phyloP scores from a whole-genome alignment of 2,113 vertebrate genomes.

The Gallinago paraguaiae region DNA sequence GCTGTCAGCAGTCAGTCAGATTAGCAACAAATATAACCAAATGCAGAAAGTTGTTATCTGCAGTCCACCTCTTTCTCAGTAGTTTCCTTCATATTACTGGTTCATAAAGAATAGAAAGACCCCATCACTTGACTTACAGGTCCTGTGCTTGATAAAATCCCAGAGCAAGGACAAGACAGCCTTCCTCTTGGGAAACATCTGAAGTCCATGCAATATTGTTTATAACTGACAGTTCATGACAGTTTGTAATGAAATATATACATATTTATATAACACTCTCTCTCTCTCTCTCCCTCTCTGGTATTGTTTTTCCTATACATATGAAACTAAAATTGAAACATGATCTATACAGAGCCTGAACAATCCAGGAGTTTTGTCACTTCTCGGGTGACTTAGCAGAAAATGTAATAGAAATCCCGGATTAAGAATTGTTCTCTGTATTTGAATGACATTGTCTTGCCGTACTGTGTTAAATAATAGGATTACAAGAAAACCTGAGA shows the following conservation, averaged over 20 bases:
- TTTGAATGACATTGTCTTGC: not conserved
- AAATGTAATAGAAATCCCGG: not conserved
- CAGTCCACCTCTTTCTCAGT: not conserved
- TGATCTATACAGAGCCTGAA: not conserved
- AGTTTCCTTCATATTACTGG: not conserved
- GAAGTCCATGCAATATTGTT: not conserved
- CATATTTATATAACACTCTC: not conserved
- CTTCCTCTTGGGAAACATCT: not conserved
- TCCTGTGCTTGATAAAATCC: not conserved
- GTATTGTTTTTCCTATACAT: not conserved
- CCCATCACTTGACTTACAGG: accelerated
- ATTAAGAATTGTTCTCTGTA: not conserved
- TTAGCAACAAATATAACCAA: not conserved
- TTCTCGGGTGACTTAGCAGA: not conserved
- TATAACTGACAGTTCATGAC: accelerated
- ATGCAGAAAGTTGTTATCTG: not conserved
- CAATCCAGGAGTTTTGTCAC: not conserved
- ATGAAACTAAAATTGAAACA: not conserved
- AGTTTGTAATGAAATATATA: not conserved
- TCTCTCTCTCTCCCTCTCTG: not conserved
- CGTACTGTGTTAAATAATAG: not conserved
- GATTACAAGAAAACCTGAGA: not conserved
- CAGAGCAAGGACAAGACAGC: not conserved
- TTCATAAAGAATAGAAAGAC: not conserved
- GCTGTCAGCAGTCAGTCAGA: not conserved